Evolutionary conservation across 2,888 invertebrate species (phyloP).

Genomic region (Dicycla oo): DNA sequence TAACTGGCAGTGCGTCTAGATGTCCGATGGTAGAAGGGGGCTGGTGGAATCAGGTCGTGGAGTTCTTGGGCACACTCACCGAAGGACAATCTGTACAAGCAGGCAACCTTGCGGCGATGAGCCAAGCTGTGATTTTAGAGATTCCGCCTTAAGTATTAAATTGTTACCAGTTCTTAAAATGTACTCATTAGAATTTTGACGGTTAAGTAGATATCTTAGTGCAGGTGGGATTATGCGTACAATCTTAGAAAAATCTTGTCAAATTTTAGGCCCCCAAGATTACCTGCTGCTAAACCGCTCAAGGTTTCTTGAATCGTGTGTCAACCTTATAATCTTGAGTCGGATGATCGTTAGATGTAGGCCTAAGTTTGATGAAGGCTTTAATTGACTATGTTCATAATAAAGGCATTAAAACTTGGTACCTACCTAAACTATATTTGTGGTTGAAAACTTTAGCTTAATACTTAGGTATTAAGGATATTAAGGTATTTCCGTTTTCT

Average conservation of each 20-base stretch:
- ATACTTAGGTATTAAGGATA: not conserved
- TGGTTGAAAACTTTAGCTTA: too few species aligned
- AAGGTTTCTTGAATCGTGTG: slow-evolving; percentile 14
- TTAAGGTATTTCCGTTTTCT: slow-evolving; percentile 5
- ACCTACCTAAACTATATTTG: not conserved
- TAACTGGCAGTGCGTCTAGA: too few species aligned
- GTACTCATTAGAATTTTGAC: not conserved
- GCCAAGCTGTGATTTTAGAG: too few species aligned
- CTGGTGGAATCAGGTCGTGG: too few species aligned
- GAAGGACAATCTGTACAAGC: too few species aligned
- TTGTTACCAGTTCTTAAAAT: not conserved
- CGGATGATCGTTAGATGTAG: slow-evolving; percentile 1
- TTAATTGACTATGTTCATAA: slow-evolving; percentile 7
- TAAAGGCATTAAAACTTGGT: slow-evolving; percentile 5
- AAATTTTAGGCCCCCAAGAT: slow-evolving; percentile 24
- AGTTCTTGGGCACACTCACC: too few species aligned
- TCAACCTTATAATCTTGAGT: slow-evolving; percentile 15
- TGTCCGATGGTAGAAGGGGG: too few species aligned
- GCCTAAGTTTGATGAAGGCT: slow-evolving; percentile 1
- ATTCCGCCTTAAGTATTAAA: not conserved
- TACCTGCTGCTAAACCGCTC: not conserved
- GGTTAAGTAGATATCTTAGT: not conserved
- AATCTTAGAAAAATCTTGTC: not conserved
- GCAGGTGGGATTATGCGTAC: not conserved
- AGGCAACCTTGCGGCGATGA: too few species aligned